Percentiles rank a stretch among this genome's conserved stretches.
Conservation (phyloP, 2,888 invertebrate species). For the Merodon equestris region DNA sequence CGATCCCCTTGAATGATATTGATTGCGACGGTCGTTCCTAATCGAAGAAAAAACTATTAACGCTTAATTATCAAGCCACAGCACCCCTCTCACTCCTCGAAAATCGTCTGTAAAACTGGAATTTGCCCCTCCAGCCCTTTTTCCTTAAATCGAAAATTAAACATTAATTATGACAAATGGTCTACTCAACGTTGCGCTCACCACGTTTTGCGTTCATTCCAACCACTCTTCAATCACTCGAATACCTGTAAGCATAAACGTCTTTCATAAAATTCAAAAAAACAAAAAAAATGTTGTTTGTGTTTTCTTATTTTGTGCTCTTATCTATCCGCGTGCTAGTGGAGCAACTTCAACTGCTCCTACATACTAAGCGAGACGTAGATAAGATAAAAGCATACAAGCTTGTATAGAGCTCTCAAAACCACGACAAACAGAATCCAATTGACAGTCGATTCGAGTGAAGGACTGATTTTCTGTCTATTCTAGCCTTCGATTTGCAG, state of each 20-base stretch:
- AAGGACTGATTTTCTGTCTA: constrained; percentile 12
- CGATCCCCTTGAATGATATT: constrained; percentile 9
- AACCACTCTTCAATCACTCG: constrained; percentile 33
- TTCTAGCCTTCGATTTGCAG: too few relatives aligned
- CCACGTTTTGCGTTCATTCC: constrained; percentile 27
- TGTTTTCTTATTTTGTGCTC: constrained; percentile 18
- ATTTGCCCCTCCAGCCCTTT: too few relatives aligned
- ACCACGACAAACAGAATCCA: constrained; percentile 14
- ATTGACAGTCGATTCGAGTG: constrained; percentile 32
- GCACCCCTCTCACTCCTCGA: constrained; percentile 5
- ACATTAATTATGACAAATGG: constrained; percentile 47
- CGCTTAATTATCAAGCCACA: neutral
- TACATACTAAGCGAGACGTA: constrained; percentile 9
- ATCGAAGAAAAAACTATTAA: constrained; percentile 11
- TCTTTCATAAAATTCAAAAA: neutral
- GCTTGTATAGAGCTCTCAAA: too few relatives aligned
- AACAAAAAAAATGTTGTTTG: constrained; percentile 18
- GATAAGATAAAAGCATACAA: constrained; percentile 38
- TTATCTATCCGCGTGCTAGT: constrained; percentile 21
- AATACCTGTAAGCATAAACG: constrained; percentile 22
- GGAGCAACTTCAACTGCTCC: constrained; percentile 14
- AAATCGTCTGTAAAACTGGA: neutral
- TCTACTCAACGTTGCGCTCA: constrained; percentile 6
- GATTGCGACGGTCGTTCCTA: constrained; percentile 1
- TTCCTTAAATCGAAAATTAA: neutral